Percentiles rank a stretch among this genome's conserved stretches.
Conservation (phyloP, 2,113 vertebrate genomes). For the Delphinapterus leucas region DNA sequence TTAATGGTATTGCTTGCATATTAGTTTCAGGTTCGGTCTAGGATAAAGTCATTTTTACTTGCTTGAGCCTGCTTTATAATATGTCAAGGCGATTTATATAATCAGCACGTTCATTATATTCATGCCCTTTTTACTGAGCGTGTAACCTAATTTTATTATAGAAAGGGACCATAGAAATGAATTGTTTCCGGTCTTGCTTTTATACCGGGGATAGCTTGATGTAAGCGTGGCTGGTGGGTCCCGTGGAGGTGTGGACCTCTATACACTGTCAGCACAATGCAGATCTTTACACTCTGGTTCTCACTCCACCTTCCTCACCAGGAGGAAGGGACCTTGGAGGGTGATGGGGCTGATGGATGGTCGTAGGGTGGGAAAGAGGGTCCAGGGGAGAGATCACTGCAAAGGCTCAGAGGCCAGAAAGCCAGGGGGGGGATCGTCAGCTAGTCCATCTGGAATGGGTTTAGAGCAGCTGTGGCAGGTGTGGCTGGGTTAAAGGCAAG, state of each 20-base stretch:
- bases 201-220: not conserved
- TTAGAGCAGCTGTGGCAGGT: not conserved
- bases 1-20: constrained; percentile 8
- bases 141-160: constrained; percentile 23
- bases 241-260: not conserved
- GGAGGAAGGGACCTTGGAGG: not conserved
- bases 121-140: not conserved
- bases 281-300: not conserved
- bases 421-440: fast-evolving
- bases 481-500: not conserved
- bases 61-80: not conserved
- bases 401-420: not conserved
- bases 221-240: not conserved
- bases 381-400: not conserved
- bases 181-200: not conserved
- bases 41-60: constrained; percentile 21
- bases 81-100: constrained; percentile 33
- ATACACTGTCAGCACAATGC: fast-evolving
- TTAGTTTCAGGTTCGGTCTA: constrained; percentile 18
- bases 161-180: not conserved
- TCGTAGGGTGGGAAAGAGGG: too few species aligned
- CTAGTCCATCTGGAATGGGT: not conserved
- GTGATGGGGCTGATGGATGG: not conserved
- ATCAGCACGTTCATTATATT: not conserved
- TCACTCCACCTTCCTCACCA: not conserved